A percentile compares a stretch with the other conserved stretches of the same genome.
phyloP scores from a whole-genome alignment of 53 echinoderm and acorn worm species.

The Mesocentrotus franciscanus region DNA sequence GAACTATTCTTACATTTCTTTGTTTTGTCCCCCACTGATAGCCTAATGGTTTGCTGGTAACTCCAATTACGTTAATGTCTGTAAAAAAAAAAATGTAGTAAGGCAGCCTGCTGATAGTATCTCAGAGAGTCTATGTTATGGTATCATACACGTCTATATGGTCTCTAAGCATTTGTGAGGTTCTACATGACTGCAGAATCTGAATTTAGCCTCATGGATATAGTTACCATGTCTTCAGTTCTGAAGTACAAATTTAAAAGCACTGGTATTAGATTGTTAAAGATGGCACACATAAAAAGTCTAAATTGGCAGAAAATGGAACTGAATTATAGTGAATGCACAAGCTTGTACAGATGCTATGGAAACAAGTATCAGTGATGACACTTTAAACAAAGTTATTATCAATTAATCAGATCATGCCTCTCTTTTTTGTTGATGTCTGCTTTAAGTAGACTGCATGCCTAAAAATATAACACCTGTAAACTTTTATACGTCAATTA shows the following conservation, averaged over 20 bases:
- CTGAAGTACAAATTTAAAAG: too few relatives aligned
- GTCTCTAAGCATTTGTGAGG: background rate
- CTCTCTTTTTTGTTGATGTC: too few relatives aligned
- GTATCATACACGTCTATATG: background rate
- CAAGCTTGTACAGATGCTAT: background rate
- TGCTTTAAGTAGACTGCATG: too few relatives aligned
- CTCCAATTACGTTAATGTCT: conserved; percentile 31
- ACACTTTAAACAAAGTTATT: too few relatives aligned
- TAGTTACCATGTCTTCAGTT: too few relatives aligned
- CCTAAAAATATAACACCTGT: too few relatives aligned
- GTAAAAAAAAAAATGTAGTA: background rate
- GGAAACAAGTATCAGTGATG: background rate
- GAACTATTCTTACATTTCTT: conserved; percentile 25
- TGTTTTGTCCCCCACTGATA: conserved; percentile 32
- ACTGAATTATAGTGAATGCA: too few relatives aligned
- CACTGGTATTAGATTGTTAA: too few relatives aligned
- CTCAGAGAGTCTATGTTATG: background rate
- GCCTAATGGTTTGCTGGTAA: conserved; percentile 36
- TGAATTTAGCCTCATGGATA: background rate
- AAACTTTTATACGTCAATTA: too few relatives aligned
- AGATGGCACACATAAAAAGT: too few relatives aligned
- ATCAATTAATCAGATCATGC: too few relatives aligned
- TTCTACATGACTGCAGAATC: background rate
- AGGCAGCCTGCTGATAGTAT: background rate
- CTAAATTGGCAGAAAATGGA: too few relatives aligned